These are phyloP conservation scores for Macrotus californicus DNA, from an alignment of 2,113 vertebrate genomes.

Conservation along the genomic window DNA sequence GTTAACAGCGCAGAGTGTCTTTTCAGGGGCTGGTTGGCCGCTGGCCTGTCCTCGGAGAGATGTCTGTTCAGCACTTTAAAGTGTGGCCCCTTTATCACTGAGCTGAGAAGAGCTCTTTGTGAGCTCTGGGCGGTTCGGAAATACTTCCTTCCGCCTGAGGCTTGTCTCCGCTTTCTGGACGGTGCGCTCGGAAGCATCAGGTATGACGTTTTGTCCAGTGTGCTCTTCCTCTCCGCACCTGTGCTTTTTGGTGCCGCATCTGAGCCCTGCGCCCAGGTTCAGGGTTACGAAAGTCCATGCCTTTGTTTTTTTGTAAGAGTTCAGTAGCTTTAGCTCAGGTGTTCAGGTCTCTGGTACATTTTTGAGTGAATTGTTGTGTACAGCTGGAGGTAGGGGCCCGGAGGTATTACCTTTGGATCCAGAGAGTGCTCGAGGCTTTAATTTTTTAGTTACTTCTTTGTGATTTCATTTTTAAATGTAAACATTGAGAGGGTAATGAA, in stretches of 20 bases:
- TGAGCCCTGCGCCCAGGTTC: neutral
- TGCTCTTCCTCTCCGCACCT: neutral
- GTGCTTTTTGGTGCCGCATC: neutral
- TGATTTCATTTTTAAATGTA: neutral
- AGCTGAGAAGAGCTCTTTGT: no score
- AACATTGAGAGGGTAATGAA: neutral
- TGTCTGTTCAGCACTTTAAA: no score
- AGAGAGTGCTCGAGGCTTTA: neutral
- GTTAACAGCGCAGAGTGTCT: neutral
- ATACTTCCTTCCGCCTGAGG: no score
- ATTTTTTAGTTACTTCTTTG: neutral
- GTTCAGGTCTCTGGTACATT: neutral
- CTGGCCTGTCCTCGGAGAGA: neutral
- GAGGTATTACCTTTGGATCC: neutral
- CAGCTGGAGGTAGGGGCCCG: neutral
- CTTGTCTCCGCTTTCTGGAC: accelerated
- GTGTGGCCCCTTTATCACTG: neutral
- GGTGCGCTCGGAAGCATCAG: neutral
- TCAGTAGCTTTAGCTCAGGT: neutral
- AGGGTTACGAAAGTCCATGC: neutral
- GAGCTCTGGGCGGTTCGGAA: neutral
- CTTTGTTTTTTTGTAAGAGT: neutral
- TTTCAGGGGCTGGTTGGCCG: neutral
- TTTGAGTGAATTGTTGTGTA: neutral
- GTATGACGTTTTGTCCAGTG: neutral